Evolutionary conservation across 2,797 vertebrate genomes (phyloP), one percentile per base, ranked within the genome.

Genomic region (Falco concolor): DNA sequence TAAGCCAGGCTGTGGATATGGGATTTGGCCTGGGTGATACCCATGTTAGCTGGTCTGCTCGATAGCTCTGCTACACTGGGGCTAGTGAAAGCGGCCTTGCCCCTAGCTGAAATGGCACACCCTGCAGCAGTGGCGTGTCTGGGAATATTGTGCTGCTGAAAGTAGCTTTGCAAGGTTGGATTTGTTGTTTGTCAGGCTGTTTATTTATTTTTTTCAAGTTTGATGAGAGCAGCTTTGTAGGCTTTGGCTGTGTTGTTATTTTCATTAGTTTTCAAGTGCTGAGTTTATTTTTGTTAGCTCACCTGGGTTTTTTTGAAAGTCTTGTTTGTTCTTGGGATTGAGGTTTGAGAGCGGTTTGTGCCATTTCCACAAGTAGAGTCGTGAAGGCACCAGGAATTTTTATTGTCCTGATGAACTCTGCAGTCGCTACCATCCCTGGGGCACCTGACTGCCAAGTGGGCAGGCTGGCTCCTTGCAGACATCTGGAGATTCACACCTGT

Each of bases 301-400:
- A 2, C 25, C 15, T 84, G 36, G 73, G n/a, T 49, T 92, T 72
- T 82, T 59, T 13, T 4, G 17, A 63, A 75, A 86, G 59, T 89
- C 44, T 79, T 95, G 50, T 84, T 95, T 96, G 38, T 92, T 93
- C 73, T 93, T 91, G 24, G 38, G 47, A 89, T 89, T 95, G 64
- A 69, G 52, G 49, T 91, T 63, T 65, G 53, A 87, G 70, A 85
- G 74, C 2, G 27, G 12, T 84, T 47, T 73, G 34, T 90, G 64
- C 44, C 38, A 49, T 80, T 94, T 93, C 36, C 42, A 36, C 28
- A 54, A 54, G 16, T 56, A 0, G 57, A 54, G 16, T 59, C 0
- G 0, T 24, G 52, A 93, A 85, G 47, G 61, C 52, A 84, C 20
- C 5, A 32, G 73, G 44, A 79, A 49, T 76, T 53, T 87, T 95